Evolutionary conservation across 2,113 vertebrate genomes (phyloP), one percentile per base, ranked within the genome.

Genomic region (Indicator maculatus): DNA sequence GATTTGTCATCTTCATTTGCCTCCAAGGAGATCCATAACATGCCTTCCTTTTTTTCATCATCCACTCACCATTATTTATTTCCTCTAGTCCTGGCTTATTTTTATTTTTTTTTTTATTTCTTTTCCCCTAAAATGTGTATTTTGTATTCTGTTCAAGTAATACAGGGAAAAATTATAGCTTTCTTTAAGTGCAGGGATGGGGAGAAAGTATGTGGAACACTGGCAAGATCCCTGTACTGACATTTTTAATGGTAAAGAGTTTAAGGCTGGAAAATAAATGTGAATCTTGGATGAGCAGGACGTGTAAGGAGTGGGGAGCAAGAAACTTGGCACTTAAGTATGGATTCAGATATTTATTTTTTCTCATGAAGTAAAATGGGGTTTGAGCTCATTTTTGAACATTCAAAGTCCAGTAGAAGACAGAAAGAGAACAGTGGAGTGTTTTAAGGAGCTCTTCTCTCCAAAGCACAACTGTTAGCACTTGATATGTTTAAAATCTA

Each of bases 251-350:
- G 39, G 63, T 12, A 31, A 60, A 63, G 47, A 41, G 24, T 71
- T 92, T 61, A 67, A 59, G 27, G 17, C 50, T 90, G 71, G 47
- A 33, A 73, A 86, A 88, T 9, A 74, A 88, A 72, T 18, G 53
- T 77, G 63, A 65, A 27, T 21, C 33, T 58, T 61, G 45, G 79
- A 78, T 52, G 12, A 81, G n/a, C 18, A 65, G 63, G 33, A 45
- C 6, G 1, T 44, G 8, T 18, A 21, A 0, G 1, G 36, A 41
- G 12, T 0, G 0, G 8, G 38, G 50, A 26, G 13, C 36, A 72
- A 8, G 44, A 38, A 70, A 33, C 2, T 6, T 36, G 31, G 50
- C 3, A 9, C 18, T 67, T 58, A 30, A 9, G 5, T 7, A 5
- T 12, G 18, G 18, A 18, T 14, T 52, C 23, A 26, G 3, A 5